Evolutionary conservation across 2,888 invertebrate genomes (phyloP), one percentile per base, ranked within the genome.

Genomic region (Psococerastis gibbosa): DNA sequence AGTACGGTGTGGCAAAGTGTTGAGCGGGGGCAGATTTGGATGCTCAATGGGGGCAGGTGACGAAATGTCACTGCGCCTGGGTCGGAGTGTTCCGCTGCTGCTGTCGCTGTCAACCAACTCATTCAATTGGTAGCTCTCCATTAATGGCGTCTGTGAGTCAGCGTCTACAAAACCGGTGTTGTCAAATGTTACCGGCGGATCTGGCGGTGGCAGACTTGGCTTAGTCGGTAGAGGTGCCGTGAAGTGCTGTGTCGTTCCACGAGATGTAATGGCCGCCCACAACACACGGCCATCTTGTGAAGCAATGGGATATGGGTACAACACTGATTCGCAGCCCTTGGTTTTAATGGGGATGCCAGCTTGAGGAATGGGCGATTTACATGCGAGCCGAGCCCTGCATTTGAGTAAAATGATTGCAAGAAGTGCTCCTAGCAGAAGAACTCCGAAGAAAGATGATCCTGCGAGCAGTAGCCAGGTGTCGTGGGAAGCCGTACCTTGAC

Each of bases 191-290:
- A 44, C 20, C 32, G 43, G 32, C 16, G 35, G 32, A 13, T 44
- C 41, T 27, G 35, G 17, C 42, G 44, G 44, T 18, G 46, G 45
- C 35, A 48, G 75, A 73, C 56, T 77, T 59, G 35, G 52, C 70
- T 48, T 74, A 42, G 46, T 22, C 49, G 56, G 50, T 68, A 73
- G 55, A 51, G 56, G 52, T 18, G 57, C 49, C 22, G 58, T 50
- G 50, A 54, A 82, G 60, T 84, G 83, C 17, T 80, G 68, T 1
- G 83, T 83, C 11, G 82, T 83, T 43, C 68, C 68, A 16, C 81
- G 70, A 0, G 84, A 84, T 0, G 84, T 84, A 8, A 87, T 61
- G 0, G 85, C 82, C 1, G 87, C 85, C 87, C 87, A 87, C 35
- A 81, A 67, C 2, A 78, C 71, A 5, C 78, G 67, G 3, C 75